Conservation (phyloP, 1,140 invertebrate species). For the Hydropsyche tenuis region DNA sequence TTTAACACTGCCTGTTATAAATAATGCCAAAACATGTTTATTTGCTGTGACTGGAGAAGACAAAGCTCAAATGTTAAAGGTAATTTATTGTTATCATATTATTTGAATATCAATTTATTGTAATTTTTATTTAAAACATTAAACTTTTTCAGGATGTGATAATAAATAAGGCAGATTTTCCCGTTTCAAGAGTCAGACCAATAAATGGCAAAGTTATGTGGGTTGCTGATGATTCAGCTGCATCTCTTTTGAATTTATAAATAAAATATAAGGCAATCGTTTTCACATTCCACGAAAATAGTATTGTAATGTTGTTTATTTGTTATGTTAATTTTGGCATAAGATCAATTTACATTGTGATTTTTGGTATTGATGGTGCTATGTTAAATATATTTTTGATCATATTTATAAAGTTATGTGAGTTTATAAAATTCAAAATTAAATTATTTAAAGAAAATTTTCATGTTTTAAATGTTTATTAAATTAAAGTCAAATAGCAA, state of each 20-base stretch:
- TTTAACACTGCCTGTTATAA: constrained; percentile 91
- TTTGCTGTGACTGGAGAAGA: constrained; percentile 84
- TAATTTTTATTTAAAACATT: background rate
- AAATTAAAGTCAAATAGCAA: too few species aligned
- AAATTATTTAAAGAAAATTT: too few species aligned
- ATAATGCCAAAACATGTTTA: constrained; percentile 82
- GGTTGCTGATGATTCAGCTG: constrained; percentile 73
- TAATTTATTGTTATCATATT: constrained; percentile 53
- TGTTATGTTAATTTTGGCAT: too few species aligned
- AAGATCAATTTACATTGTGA: too few species aligned
- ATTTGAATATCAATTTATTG: background rate
- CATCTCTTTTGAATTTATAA: background rate
- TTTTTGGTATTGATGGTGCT: too few species aligned
- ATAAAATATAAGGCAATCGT: background rate
- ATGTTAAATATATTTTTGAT: too few species aligned
- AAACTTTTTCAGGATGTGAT: constrained; percentile 71
- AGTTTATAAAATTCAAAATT: too few species aligned
- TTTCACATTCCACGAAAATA: background rate
- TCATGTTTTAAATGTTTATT: too few species aligned
- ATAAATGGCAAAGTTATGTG: constrained; percentile 74
- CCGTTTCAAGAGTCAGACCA: constrained; percentile 75
- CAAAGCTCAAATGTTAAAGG: constrained; percentile 91
- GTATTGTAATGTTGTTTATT: too few species aligned
- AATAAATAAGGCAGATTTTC: constrained; percentile 74
- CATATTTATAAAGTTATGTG: too few species aligned